These are phyloP conservation scores for Mustelus asterias DNA, from an alignment of 2,113 vertebrate genomes.

Conservation along the genomic window DNA sequence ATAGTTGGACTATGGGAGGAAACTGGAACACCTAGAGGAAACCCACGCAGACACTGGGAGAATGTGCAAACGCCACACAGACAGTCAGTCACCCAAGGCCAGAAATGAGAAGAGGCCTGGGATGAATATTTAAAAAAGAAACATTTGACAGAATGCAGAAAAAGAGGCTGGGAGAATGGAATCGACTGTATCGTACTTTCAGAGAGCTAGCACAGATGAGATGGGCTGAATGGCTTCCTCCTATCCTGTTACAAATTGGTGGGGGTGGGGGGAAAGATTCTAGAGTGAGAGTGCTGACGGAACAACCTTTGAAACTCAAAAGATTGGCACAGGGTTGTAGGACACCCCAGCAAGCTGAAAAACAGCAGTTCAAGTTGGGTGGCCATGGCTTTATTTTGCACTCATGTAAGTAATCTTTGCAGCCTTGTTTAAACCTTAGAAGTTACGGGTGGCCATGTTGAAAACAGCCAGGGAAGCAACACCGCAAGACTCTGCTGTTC, in stretches of 20 bases:
- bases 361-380: background rate
- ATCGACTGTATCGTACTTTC: no score
- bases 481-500: background rate
- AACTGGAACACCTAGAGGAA: no score
- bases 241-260: background rate
- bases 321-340: background rate
- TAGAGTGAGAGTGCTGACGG: background rate
- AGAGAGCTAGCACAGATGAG: background rate
- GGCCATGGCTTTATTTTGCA: background rate
- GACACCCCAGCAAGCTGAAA: background rate
- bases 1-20: no score
- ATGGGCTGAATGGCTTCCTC: background rate
- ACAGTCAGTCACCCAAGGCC: background rate
- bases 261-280: no score
- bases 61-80: no score
- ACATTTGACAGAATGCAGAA: background rate
- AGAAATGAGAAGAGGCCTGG: background rate
- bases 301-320: background rate
- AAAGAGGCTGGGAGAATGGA: background rate
- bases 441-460: slow-evolving; percentile 30
- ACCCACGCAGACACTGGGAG: no score
- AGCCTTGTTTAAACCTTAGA: background rate
- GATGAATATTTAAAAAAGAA: background rate
- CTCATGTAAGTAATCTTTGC: background rate
- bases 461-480: background rate